These are phyloP conservation scores for Baronia brevicornis DNA, from an alignment of 2,888 invertebrate species.

Conservation along the genomic window DNA sequence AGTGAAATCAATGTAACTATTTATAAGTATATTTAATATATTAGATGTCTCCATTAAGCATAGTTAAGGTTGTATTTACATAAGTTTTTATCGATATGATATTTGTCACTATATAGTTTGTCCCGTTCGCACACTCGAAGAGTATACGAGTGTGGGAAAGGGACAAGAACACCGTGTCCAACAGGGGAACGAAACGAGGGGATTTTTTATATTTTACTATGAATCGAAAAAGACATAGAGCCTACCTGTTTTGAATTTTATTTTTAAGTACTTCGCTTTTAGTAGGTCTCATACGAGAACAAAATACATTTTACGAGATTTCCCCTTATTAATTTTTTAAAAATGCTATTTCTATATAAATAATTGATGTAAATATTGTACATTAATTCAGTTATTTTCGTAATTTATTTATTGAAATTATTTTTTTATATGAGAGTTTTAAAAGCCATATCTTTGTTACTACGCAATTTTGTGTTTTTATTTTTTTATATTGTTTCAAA, in stretches of 20 bases:
- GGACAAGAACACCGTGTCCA: conserved; percentile 53
- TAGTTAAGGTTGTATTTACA: conserved; percentile 57
- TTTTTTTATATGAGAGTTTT: conserved; percentile 50
- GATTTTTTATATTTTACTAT: conserved; percentile 73
- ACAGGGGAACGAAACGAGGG: conserved; percentile 66
- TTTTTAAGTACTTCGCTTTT: conserved; percentile 53
- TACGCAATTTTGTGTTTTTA: conserved; percentile 37
- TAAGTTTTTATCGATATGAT: conserved; percentile 70
- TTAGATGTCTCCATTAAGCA: conserved; percentile 66
- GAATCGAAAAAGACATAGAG: conserved; percentile 68
- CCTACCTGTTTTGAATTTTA: conserved; percentile 48
- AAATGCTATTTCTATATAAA: conserved; percentile 58
- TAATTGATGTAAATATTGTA: conserved; percentile 74
- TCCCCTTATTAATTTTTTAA: conserved; percentile 44
- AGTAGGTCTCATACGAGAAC: conserved; percentile 42
- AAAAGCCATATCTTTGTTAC: conserved; percentile 61
- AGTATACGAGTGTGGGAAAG: conserved; percentile 31
- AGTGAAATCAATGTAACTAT: conserved; percentile 55
- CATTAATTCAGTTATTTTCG: conserved; percentile 55
- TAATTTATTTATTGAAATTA: conserved; percentile 70
- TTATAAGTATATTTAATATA: conserved; percentile 69
- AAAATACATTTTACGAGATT: conserved; percentile 27
- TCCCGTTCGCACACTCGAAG: conserved; percentile 35
- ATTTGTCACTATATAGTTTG: conserved; percentile 48
- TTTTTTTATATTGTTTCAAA: conserved; percentile 22